Evolutionary conservation across 2,888 invertebrate species (phyloP).

Genomic region (Mesochorus sp.): DNA sequence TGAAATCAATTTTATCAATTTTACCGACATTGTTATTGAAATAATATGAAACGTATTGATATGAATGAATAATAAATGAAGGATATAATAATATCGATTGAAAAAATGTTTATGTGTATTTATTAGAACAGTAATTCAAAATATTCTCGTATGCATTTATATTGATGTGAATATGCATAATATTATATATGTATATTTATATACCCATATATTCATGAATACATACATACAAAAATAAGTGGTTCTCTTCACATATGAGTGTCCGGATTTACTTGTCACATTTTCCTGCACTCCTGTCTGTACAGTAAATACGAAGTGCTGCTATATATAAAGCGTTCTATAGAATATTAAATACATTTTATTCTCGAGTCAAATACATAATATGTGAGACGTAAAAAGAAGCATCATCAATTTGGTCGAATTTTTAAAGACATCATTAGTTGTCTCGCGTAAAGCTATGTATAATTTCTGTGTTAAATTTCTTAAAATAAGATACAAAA

Average conservation of each 20-base stretch:
- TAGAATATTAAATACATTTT: conserved; percentile 23
- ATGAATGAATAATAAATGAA: too few relatives aligned
- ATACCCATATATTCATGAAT: background rate
- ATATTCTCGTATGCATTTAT: background rate
- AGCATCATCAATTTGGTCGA: too few relatives aligned
- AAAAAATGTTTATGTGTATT: too few relatives aligned
- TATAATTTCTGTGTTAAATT: too few relatives aligned
- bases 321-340: conserved; percentile 31
- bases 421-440: too few relatives aligned
- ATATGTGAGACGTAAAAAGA: background rate
- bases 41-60: too few relatives aligned
- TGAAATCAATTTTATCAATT: too few relatives aligned
- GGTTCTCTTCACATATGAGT: background rate
- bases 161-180: background rate
- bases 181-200: background rate
- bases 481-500: too few relatives aligned
- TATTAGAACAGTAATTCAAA: too few relatives aligned
- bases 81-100: too few relatives aligned
- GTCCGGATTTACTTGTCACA: conserved; percentile 40
- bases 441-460: too few relatives aligned
- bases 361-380: conserved; percentile 1
- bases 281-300: conserved; percentile 57
- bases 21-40: too few relatives aligned
- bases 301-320: conserved; percentile 29
- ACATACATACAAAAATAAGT: background rate